These are phyloP conservation scores for Drosophila quadrilineata DNA, from an alignment of 1,140 invertebrate genomes.

Conservation along the genomic window DNA sequence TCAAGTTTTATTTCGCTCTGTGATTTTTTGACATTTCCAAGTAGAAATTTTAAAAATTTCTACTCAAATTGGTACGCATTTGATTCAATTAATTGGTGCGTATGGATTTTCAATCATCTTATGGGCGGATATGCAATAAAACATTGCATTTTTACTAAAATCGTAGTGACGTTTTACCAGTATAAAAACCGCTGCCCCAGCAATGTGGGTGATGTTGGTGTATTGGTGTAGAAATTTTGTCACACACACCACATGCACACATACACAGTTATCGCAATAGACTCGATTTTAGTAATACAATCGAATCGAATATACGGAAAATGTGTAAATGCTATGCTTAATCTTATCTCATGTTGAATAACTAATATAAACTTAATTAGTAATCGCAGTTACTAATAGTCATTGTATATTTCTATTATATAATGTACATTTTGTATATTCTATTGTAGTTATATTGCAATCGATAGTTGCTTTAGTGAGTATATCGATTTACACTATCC, in stretches of 20 bases:
- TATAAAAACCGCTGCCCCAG: slow-evolving; percentile 26
- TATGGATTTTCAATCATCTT: slow-evolving; percentile 44
- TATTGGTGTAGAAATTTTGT: slow-evolving; percentile 49
- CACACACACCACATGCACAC: slow-evolving; percentile 46
- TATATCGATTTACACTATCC: slow-evolving; percentile 24
- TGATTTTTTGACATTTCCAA: slow-evolving; percentile 81
- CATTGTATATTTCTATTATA: slow-evolving; percentile 8
- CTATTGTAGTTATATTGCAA: not conserved
- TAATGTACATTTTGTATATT: not conserved
- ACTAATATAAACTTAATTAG: not conserved
- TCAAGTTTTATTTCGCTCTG: slow-evolving; percentile 79
- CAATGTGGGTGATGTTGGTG: slow-evolving; percentile 49
- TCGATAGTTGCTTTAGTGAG: slow-evolving; percentile 18
- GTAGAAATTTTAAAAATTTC: slow-evolving; percentile 74
- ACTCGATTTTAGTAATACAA: no score
- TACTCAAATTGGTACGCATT: slow-evolving; percentile 65
- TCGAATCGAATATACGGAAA: slow-evolving; percentile 2
- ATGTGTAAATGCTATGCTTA: not conserved
- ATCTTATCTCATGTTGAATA: not conserved
- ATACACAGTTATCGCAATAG: slow-evolving; percentile 28
- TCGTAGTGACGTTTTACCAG: slow-evolving; percentile 22
- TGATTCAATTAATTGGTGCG: slow-evolving; percentile 70
- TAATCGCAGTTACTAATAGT: no score
- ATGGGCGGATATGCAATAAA: not conserved
- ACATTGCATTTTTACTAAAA: slow-evolving; percentile 9